Percentiles rank a stretch among this genome's conserved stretches.
Evolutionary conservation across 2,888 invertebrate species (phyloP).

Genomic region (Orthosia gracilis): DNA sequence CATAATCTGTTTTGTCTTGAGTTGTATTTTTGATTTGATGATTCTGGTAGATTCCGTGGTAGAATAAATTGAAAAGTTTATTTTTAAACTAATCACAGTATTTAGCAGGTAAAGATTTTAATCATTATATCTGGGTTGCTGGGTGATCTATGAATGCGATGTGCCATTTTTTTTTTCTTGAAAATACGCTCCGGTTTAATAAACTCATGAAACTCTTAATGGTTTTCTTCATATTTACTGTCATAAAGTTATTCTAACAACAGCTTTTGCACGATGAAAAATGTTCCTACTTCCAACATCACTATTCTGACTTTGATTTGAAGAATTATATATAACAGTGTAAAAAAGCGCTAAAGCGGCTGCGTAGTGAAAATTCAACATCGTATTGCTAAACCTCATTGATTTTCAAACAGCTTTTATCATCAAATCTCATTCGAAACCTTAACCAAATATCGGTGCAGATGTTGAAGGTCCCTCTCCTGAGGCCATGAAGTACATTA

Average conservation of each 20-base stretch:
- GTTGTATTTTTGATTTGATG: not conserved
- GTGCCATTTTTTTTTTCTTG: not conserved
- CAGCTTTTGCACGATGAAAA: not conserved
- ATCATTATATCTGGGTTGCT: too few relatives aligned
- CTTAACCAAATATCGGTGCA: conserved; percentile 69
- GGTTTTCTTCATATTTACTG: too few relatives aligned
- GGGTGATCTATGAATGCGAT: not conserved
- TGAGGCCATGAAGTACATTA: conserved; percentile 29
- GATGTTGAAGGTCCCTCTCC: conserved; percentile 45
- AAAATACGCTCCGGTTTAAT: not conserved
- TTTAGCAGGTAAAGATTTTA: not conserved
- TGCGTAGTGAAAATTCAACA: conserved; percentile 58
- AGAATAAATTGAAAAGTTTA: not conserved
- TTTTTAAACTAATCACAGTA: not conserved
- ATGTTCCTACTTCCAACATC: not conserved
- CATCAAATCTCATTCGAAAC: conserved; percentile 77
- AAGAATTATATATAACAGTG: not conserved
- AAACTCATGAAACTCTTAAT: too few relatives aligned
- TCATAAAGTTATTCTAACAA: too few relatives aligned
- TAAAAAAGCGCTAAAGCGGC: conserved; percentile 76
- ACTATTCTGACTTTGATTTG: not conserved
- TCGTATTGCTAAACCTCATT: conserved; percentile 84
- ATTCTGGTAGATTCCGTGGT: not conserved
- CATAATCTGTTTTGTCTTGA: not conserved
- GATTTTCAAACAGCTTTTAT: conserved; percentile 84